These are phyloP conservation scores for Boulengeromyrus knoepffleri DNA, from an alignment of 2,113 vertebrate species.

Conservation along the genomic window DNA sequence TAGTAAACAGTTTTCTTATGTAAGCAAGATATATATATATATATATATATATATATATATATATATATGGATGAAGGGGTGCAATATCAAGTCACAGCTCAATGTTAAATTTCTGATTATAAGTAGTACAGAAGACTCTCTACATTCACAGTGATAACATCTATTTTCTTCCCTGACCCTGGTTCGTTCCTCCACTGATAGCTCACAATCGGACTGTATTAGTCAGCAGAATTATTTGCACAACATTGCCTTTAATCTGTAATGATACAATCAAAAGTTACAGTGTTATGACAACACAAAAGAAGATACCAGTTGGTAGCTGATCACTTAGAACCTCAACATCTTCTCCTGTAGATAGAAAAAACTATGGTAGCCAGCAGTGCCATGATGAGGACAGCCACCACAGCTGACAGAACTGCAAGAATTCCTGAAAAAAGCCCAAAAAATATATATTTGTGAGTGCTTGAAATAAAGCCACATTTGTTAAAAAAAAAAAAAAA, in stretches of 20 bases:
- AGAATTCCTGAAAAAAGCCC: constrained; percentile 37
- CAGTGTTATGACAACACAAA: neutral
- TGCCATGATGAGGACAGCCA: constrained; percentile 52
- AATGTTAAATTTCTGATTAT: neutral
- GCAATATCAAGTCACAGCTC: neutral
- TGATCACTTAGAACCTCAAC: constrained; percentile 41
- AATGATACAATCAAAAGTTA: neutral
- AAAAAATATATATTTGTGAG: neutral
- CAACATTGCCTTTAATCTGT: neutral
- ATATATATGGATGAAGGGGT: neutral
- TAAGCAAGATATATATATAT: too few relatives aligned
- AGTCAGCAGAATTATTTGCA: neutral
- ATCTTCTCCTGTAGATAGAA: constrained; percentile 35
- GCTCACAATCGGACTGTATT: neutral
- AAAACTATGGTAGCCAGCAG: constrained; percentile 51
- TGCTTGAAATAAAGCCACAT: neutral
- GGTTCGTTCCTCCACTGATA: neutral
- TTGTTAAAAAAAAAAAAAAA: neutral
- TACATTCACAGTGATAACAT: neutral
- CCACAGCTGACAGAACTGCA: constrained; percentile 47
- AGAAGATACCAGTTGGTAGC: neutral
- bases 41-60: neutral
- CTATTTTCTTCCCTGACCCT: neutral
- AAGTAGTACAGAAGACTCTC: neutral
- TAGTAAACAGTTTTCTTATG: neutral